Evolutionary conservation across 2,113 vertebrate species (phyloP), one percentile per base, ranked within the genome.

Genomic region (Xiphophorus maculatus): DNA sequence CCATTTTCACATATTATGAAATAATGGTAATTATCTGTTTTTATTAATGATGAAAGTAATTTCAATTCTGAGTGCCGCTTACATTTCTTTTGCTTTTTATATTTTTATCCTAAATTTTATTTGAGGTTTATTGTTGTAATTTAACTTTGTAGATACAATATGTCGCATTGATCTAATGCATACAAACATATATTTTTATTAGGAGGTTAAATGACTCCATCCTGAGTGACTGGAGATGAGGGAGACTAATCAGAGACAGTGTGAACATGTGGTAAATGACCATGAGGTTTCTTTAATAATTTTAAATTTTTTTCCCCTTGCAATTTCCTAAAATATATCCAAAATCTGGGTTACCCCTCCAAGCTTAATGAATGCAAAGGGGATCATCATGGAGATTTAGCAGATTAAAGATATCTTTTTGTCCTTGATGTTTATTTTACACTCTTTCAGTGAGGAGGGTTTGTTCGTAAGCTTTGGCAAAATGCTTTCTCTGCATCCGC

Each of bases 371-470:
- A 73, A 91, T 81, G 58, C 76, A 73, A 22, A 58, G 64, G 32
- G 37, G 69, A 75, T 89, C 71, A 82, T 62, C 66, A 30, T 74
- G 68, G 68, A 79, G 62, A 65, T 40, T 88, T 71, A 58, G 42
- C 51, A 66, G 70, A 73, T 89, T 80, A 62, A 84, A 88, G 73
- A 72, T 35, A 32, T 77, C 12, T 81, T 66, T 84, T 86, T 84
- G 69, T 79, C 77, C 76, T 87, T 82, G 74, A 77, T 83, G 73
- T 84, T 90, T 82, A 70, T 84, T 82, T 81, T 67, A 77, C 63
- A 48, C 32, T 30, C 30, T 66, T 40, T 65, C 77, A 70, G 73
- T 58, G 70, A 22, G n/a, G 44, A 80, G 48, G 37, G 42, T 71
- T 80, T 79, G 66, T 84, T 67, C 54, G 48, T 67, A 71, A 67